A percentile compares a stretch with the other conserved stretches of the same genome.
Evolutionary conservation across 2,113 vertebrate genomes (phyloP).

Genomic region (Anarrhichthys ocellatus): DNA sequence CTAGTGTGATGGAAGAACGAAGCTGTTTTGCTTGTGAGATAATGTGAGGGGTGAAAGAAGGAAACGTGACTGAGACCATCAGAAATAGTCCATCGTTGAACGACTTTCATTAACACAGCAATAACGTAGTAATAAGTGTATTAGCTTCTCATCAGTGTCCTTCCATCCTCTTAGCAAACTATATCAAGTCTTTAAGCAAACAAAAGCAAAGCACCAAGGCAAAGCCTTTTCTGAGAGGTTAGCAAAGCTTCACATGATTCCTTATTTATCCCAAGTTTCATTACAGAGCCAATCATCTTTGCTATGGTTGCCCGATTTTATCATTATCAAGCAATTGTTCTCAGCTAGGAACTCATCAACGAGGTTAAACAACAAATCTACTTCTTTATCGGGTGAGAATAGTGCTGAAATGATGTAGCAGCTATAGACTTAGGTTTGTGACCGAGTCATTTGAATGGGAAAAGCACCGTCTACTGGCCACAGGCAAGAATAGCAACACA

Average conservation of each 20-base stretch:
- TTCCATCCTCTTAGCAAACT: constrained; percentile 38
- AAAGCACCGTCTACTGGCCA: constrained; percentile 80
- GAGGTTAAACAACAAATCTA: constrained; percentile 76
- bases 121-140: constrained; percentile 1
- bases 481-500: constrained; percentile 54
- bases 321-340: constrained; percentile 73
- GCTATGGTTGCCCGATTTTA: constrained; percentile 73
- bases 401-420: constrained; percentile 53
- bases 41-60: background rate
- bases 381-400: constrained; percentile 59
- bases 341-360: constrained; percentile 76
- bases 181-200: constrained; percentile 36
- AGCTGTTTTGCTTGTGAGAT: background rate
- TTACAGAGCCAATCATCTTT: constrained; percentile 77
- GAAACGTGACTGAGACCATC: constrained; percentile 15
- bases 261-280: constrained; percentile 69
- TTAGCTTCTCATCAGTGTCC: constrained; percentile 34
- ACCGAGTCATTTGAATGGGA: constrained; percentile 68
- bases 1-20: background rate
- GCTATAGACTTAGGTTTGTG: constrained; percentile 13
- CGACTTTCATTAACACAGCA: constrained; percentile 23
- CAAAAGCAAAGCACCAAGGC: constrained; percentile 40
- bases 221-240: constrained; percentile 40
- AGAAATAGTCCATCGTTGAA: constrained; percentile 29
- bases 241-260: constrained; percentile 55